These are phyloP conservation scores for Gorsachius goisagi DNA, from an alignment of 2,113 vertebrate genomes.

Conservation along the genomic window DNA sequence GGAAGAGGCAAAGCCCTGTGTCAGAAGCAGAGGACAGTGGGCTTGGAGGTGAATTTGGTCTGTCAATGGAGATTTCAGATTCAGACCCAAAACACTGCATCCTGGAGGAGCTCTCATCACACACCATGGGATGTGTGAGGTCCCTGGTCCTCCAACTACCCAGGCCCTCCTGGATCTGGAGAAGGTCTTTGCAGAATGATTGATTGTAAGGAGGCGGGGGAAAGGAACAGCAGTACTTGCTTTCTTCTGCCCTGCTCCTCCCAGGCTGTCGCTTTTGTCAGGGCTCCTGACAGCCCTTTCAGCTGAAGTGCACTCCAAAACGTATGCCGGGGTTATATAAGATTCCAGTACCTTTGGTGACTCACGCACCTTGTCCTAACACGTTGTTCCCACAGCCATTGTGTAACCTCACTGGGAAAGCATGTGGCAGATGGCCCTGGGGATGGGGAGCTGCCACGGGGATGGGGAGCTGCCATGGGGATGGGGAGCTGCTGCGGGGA, in stretches of 20 bases:
- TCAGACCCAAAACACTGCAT: background rate
- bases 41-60: background rate
- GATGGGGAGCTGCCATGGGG: background rate
- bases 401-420: constrained; percentile 3
- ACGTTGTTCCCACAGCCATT: background rate
- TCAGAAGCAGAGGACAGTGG: background rate
- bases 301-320: constrained; percentile 27
- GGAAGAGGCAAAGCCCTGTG: background rate
- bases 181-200: background rate
- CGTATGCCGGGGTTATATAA: constrained; percentile 33
- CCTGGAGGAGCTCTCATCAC: background rate
- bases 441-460: background rate
- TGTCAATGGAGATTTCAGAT: background rate
- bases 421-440: no score
- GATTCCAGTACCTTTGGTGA: constrained; percentile 22
- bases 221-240: background rate
- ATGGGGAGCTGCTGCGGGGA: background rate
- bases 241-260: background rate
- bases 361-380: constrained; percentile 25
- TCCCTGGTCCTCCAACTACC: background rate
- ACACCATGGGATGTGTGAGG: background rate
- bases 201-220: background rate
- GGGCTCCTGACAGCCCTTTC: constrained; percentile 39
- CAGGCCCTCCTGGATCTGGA: background rate
- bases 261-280: constrained; percentile 10